Evolutionary conservation across 2,113 vertebrate genomes (phyloP), one percentile per base, ranked within the genome.

Genomic region (Cephalopterus ornatus): DNA sequence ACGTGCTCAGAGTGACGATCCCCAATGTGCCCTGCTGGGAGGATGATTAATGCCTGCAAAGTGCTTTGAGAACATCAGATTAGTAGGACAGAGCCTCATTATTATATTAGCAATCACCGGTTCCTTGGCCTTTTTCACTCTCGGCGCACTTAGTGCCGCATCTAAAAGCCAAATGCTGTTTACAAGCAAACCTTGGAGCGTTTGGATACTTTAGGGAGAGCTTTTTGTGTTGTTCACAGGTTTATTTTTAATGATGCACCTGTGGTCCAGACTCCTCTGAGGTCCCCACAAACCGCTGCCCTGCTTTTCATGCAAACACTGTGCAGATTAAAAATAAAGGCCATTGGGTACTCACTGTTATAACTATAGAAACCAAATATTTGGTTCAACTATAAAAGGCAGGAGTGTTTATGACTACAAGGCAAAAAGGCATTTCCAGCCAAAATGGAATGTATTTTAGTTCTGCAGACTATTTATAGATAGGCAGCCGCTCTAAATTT

Each of bases 341-440:
- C 89, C 89, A 53, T 46, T 92, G 90, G 72, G 91, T 85, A 79
- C 80, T 94, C 75, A 8, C 70, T 71, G 93, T 73, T 91, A 95
- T 95, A 96, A 89, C 95, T 96, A 92, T 91, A 95, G 92, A 95
- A 94, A 97, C 95, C 95, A 96, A 97, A 96, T 96, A 96, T 97
- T 97, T 96, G 83, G 76, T 96, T 89, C 68, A 5, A 59, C 74
- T 95, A 53, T 94, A 97, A 97, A 95, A 95, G 93, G 90, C 95
- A 85, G 88, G 65, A 74, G 92, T 95, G 94, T 95, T 97, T 97
- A 95, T 95, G 83, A 91, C 85, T 95, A 66, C 0, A 2, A 94
- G 79, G 95, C 90, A 93, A 97, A 96, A 94, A 92, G 88, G 78
- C 92, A 95, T 95, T 97, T 97, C 90, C 94, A 95, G 86, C 83